A percentile compares a stretch with the other conserved stretches of the same genome.
Evolutionary conservation across 2,888 invertebrate genomes (phyloP).

Genomic region (Eristalis tenax): DNA sequence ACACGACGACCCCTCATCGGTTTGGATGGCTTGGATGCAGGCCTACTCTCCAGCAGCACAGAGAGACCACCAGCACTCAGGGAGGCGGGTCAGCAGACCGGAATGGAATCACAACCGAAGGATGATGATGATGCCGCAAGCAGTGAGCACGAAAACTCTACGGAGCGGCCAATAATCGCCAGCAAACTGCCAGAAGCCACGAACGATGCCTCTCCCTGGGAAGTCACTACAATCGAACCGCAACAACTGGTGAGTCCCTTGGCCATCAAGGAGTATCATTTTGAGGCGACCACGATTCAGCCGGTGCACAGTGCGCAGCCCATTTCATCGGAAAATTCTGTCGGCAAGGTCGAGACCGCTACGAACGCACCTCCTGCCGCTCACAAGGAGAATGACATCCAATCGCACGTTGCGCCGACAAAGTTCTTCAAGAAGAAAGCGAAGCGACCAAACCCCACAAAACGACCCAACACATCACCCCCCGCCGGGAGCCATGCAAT

Average conservation of each 20-base stretch:
- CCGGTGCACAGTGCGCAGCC: background rate
- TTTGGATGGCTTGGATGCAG: background rate
- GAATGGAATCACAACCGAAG: background rate
- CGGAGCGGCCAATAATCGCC: background rate
- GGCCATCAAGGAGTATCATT: slow-evolving; percentile 9
- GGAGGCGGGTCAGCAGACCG: background rate
- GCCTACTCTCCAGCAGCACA: background rate
- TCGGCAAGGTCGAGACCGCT: slow-evolving; percentile 12
- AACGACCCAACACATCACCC: background rate
- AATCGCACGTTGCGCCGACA: background rate
- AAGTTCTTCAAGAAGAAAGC: background rate
- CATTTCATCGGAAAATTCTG: background rate
- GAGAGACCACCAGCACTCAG: background rate
- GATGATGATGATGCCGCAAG: background rate
- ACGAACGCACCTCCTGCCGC: slow-evolving; percentile 6
- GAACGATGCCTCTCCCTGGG: background rate
- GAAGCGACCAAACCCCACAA: background rate
- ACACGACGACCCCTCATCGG: slow-evolving; percentile 3
- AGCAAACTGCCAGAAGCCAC: background rate
- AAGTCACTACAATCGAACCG: slow-evolving; percentile 34
- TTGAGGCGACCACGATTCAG: slow-evolving; percentile 23
- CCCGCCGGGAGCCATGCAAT: slow-evolving; percentile 1
- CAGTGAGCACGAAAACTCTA: background rate
- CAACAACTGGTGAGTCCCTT: slow-evolving; percentile 21
- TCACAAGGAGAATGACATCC: background rate